Evolutionary conservation across 1,140 invertebrate genomes (phyloP), one percentile per base, ranked within the genome.

Genomic region (Hypothenemus hampei): DNA sequence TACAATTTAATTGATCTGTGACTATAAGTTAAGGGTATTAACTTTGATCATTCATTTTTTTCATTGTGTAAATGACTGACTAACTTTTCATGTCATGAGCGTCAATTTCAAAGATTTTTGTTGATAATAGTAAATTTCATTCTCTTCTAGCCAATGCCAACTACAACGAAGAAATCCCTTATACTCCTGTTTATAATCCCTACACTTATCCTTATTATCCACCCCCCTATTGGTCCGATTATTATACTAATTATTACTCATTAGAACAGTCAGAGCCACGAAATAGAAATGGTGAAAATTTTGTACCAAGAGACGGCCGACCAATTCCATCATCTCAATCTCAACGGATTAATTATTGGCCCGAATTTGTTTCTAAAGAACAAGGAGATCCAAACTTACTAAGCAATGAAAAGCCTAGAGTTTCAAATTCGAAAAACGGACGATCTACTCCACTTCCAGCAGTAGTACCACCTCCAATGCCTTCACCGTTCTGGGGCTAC

Each of bases 71-170:
- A n/a, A n/a, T n/a, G n/a, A n/a, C n/a, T n/a, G n/a, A n/a, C n/a
- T n/a, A n/a, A n/a, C n/a, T n/a, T n/a, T n/a, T n/a, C n/a, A n/a
- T n/a, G n/a, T n/a, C n/a, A n/a, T n/a, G n/a, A n/a, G n/a, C n/a
- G n/a, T n/a, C n/a, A n/a, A n/a, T n/a, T n/a, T n/a, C n/a, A n/a
- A n/a, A n/a, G 29, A 29, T 29, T 29, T 6, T 6, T n/a, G 26
- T 29, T 29, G n/a, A 7, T 29, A 29, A 7, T 7, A 29, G 7
- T 15, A 46, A 13, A 11, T 20, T 18, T 43, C 26, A 41, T 65
- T 69, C 63, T 69, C 59, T 71, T 69, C 63, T 69, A 69, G 69
- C 65, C 61, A 65, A 67, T 63, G 59, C 60, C 60, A 64, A 65
- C 53, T 60, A 60, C 52, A 59, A 63, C 56, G 64, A 66, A 63